These are phyloP conservation scores for Aldabrachelys gigantea DNA, from an alignment of 2,113 vertebrate genomes.

Conservation along the genomic window DNA sequence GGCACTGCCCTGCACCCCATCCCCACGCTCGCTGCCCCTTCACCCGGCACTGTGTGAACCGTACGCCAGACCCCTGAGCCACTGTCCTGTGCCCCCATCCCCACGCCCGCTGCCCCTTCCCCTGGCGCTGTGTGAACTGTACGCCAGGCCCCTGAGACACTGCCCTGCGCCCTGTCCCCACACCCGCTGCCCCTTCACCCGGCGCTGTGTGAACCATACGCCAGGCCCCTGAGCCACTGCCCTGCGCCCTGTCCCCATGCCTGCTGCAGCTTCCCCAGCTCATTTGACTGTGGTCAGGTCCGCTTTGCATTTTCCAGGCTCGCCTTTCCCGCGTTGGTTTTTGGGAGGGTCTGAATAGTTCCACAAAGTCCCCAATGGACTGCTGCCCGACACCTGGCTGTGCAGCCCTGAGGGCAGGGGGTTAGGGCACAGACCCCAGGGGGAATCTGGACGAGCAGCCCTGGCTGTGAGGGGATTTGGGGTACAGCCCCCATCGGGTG, in stretches of 20 bases:
- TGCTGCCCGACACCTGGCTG: neutral
- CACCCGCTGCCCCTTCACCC: no score
- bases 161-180: no score
- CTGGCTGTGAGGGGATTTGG: accelerated
- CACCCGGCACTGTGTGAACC: no score
- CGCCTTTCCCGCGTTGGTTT: neutral
- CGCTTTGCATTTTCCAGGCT: neutral
- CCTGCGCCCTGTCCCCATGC: neutral
- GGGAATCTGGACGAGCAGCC: neutral
- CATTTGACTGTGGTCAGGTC: neutral
- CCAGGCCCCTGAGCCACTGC: no score
- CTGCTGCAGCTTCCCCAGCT: neutral
- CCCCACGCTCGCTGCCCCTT: no score
- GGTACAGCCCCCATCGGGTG: neutral
- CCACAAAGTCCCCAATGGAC: neutral
- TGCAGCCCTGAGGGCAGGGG: accelerated
- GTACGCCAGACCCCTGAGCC: no score
- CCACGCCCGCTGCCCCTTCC: no score
- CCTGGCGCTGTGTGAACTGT: no score
- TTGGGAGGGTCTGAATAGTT: neutral
- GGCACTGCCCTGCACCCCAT: no score
- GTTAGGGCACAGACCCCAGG: neutral
- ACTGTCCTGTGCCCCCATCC: no score
- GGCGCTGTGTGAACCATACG: no score
- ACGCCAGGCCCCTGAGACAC: no score